phyloP scores from a whole-genome alignment of 2,113 vertebrate species.

The Saccopteryx bilineata region DNA sequence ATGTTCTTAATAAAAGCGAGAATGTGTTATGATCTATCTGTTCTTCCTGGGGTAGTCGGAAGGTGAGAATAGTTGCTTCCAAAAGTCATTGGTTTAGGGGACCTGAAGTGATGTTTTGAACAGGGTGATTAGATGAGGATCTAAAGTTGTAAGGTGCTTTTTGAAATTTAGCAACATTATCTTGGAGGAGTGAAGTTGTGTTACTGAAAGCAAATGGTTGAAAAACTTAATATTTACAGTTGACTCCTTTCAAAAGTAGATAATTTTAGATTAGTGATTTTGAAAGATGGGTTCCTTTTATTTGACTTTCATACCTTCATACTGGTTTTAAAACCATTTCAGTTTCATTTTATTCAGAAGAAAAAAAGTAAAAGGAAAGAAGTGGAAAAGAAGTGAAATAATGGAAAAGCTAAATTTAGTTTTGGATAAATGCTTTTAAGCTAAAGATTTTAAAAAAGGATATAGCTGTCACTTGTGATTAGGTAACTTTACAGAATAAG shows the following conservation, averaged over 20 bases:
- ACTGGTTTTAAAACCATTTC: conserved; percentile 64
- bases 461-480: conserved; percentile 54
- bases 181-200: conserved; percentile 52
- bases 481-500: conserved; percentile 50
- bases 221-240: conserved; percentile 18
- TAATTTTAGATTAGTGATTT: conserved; percentile 65
- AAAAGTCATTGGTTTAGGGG: neutral
- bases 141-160: conserved; percentile 51
- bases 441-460: conserved; percentile 42
- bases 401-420: conserved; percentile 57
- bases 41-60: neutral
- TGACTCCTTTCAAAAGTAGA: conserved; percentile 61
- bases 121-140: conserved; percentile 34
- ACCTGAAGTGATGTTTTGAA: conserved; percentile 43
- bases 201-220: conserved; percentile 55
- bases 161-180: conserved; percentile 52
- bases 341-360: conserved; percentile 31
- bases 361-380: neutral
- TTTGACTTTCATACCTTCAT: conserved; percentile 43
- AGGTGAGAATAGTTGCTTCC: conserved; percentile 35
- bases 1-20: conserved; percentile 57
- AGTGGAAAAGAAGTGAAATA: conserved; percentile 47
- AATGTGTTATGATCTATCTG: conserved; percentile 1
- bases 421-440: conserved; percentile 49
- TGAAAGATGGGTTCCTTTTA: conserved; percentile 53